A percentile compares a stretch with the other conserved stretches of the same genome.
Evolutionary conservation across 2,113 vertebrate genomes (phyloP).

Genomic region (Acanthochromis polyacanthus): DNA sequence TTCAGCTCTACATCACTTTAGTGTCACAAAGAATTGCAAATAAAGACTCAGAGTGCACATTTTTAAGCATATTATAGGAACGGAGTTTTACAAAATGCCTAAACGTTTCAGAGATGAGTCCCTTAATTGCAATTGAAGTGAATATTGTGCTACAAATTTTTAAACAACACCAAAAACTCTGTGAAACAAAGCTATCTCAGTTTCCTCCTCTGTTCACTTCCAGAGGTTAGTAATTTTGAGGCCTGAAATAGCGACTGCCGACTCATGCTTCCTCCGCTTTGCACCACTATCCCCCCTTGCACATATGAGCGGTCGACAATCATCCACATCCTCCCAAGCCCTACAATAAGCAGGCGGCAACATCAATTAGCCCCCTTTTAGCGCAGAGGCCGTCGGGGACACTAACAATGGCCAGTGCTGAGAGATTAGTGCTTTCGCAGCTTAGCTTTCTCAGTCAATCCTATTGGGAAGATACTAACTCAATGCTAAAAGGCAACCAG

Average conservation of each 20-base stretch:
- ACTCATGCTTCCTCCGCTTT: neutral
- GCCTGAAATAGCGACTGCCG: conserved; percentile 8
- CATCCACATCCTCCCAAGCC: conserved; percentile 46
- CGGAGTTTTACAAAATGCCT: no score
- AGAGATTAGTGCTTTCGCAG: conserved; percentile 69
- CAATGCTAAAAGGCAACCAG: conserved; percentile 53
- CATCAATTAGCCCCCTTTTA: conserved; percentile 80
- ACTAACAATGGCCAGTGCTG: conserved; percentile 57
- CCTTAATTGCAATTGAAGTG: no score
- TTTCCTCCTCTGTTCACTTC: neutral
- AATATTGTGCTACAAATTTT: no score
- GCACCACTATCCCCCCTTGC: conserved; percentile 7
- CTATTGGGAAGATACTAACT: conserved; percentile 48
- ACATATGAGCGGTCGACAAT: conserved; percentile 10
- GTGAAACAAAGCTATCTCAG: neutral
- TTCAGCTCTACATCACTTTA: no score
- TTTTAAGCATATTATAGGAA: no score
- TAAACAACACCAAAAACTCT: neutral
- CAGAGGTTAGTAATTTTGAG: neutral
- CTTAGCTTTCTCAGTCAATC: conserved; percentile 56
- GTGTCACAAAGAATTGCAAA: no score
- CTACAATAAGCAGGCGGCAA: conserved; percentile 66
- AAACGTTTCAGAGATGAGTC: no score
- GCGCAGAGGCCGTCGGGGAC: conserved; percentile 44
- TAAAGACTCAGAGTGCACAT: no score